Conservation (phyloP, 2,888 invertebrate species). For the Phorcus lineatus region DNA sequence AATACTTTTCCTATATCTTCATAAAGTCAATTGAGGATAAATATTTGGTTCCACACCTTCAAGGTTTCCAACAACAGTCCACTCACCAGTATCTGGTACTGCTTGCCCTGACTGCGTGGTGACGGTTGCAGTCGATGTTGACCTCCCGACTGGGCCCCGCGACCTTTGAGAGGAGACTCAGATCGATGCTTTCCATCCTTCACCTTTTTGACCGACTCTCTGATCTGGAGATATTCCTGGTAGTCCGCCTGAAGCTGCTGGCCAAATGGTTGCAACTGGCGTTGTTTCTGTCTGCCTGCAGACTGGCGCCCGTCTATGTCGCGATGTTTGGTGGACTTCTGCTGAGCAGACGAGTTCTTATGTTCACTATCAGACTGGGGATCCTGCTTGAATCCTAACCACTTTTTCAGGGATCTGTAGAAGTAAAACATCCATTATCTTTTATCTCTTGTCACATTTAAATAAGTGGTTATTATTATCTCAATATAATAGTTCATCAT, state of each 20-base stretch:
- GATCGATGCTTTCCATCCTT: slow-evolving; percentile 37
- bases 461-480: not conserved
- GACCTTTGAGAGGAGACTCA: slow-evolving; percentile 42
- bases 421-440: not conserved
- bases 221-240: not conserved
- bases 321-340: slow-evolving; percentile 14
- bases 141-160: slow-evolving; percentile 32
- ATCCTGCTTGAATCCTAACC: slow-evolving; percentile 43
- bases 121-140: slow-evolving; percentile 6
- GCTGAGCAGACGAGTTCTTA: slow-evolving; percentile 20
- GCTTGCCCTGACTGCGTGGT: not conserved
- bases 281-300: not conserved
- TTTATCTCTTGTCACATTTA: too few relatives aligned
- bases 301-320: slow-evolving; percentile 4
- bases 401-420: slow-evolving; percentile 51
- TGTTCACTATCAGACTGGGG: not conserved
- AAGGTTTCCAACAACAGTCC: too few relatives aligned
- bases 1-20: too few relatives aligned
- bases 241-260: not conserved
- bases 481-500: not conserved
- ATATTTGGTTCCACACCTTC: too few relatives aligned
- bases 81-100: slow-evolving; percentile 4
- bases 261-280: not conserved
- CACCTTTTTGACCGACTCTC: not conserved
- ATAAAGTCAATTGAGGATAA: too few relatives aligned